Evolutionary conservation across 2,113 vertebrate genomes (phyloP).

Genomic region (Cinclus mexicanus): DNA sequence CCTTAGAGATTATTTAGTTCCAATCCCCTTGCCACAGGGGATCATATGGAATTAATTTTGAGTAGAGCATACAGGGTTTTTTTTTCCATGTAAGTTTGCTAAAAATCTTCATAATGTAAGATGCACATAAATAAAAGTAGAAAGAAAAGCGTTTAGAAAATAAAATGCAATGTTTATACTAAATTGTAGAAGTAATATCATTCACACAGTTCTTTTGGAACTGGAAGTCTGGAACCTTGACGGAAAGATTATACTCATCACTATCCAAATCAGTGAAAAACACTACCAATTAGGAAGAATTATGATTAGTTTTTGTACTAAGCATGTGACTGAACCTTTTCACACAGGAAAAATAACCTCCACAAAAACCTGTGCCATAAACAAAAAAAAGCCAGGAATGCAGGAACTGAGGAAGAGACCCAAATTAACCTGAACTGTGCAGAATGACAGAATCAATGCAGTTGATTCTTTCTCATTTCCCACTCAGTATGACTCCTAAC

Average conservation of each 20-base stretch:
- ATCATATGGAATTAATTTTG: neutral
- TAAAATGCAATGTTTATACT: neutral
- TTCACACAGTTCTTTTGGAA: neutral
- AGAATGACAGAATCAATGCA: neutral
- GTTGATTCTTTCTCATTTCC: neutral
- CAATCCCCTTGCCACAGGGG: neutral
- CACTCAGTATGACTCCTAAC: neutral
- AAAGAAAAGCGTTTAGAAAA: neutral
- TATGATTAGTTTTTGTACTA: neutral
- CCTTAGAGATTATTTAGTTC: neutral
- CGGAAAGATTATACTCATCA: neutral
- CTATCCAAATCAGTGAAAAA: neutral
- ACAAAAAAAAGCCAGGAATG: neutral
- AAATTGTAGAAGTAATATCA: neutral
- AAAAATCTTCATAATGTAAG: neutral
- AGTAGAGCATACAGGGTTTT: neutral
- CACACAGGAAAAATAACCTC: neutral
- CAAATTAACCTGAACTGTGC: neutral
- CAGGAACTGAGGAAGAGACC: neutral
- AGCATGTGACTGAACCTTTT: neutral
- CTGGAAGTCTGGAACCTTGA: neutral
- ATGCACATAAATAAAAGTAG: neutral
- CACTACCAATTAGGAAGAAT: neutral
- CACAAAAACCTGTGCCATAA: neutral
- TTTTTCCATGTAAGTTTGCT: neutral